A percentile compares a stretch with the other conserved stretches of the same genome.
Evolutionary conservation across 2,888 invertebrate species (phyloP).

Genomic region (Rhaphigaster nebulosa): DNA sequence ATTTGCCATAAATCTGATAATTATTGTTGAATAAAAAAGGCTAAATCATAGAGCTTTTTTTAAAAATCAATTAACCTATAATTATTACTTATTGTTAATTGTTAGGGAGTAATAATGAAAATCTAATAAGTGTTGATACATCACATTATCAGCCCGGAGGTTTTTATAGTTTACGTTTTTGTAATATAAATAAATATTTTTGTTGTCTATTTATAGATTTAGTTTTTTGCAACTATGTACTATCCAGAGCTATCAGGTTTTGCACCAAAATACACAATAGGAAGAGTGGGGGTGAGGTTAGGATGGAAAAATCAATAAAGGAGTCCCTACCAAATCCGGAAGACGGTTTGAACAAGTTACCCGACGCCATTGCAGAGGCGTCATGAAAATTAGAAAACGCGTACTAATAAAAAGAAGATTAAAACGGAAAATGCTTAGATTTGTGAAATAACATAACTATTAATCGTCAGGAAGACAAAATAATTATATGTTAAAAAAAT

Average conservation of each 20-base stretch:
- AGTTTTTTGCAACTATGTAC: background rate
- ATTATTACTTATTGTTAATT: too few relatives aligned
- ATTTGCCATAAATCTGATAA: background rate
- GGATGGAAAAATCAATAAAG: conserved; percentile 21
- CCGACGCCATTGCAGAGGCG: background rate
- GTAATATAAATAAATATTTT: background rate
- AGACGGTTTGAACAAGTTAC: background rate
- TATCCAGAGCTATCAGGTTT: background rate
- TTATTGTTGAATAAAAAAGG: background rate
- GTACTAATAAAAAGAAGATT: background rate
- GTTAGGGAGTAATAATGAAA: too few relatives aligned
- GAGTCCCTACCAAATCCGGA: conserved; percentile 1
- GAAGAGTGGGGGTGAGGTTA: conserved; percentile 31
- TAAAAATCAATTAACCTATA: too few relatives aligned
- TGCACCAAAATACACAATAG: conserved; percentile 28
- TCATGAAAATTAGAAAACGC: background rate
- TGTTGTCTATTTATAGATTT: background rate
- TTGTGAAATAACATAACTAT: background rate
- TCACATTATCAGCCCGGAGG: background rate
- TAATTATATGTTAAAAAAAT: background rate
- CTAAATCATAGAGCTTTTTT: background rate
- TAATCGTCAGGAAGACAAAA: background rate
- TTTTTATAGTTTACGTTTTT: background rate
- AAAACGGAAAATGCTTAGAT: background rate
- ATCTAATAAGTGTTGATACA: too few relatives aligned